Conservation (phyloP, 2,888 invertebrate genomes). For the Poecilobothrus nobilitatus region DNA sequence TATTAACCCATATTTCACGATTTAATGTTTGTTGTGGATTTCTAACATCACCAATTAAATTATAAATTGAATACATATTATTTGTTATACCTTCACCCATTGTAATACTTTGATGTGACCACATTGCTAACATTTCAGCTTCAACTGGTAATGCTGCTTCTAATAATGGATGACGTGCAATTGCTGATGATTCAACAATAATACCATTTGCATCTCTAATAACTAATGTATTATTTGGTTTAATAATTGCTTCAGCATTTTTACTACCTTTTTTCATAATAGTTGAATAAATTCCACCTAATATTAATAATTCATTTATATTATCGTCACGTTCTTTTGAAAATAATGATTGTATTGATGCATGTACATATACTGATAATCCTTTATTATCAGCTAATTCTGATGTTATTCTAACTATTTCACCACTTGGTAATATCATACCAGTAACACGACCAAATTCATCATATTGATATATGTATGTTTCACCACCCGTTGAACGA, state of each 20-base stretch:
- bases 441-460: conserved; percentile 77
- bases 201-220: conserved; percentile 68
- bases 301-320: conserved; percentile 52
- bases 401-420: conserved; percentile 71
- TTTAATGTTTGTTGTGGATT: conserved; percentile 77
- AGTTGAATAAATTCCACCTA: conserved; percentile 58
- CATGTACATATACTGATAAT: conserved; percentile 62
- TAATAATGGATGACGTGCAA: conserved; percentile 70
- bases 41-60: conserved; percentile 74
- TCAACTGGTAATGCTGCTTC: conserved; percentile 79
- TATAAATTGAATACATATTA: conserved; percentile 72
- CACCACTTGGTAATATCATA: conserved; percentile 85
- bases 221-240: conserved; percentile 70
- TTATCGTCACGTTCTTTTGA: conserved; percentile 49
- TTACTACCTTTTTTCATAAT: conserved; percentile 62
- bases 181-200: conserved; percentile 64
- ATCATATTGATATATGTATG: conserved; percentile 87
- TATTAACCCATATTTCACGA: conserved; percentile 82
- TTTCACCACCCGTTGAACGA: conserved; percentile 74
- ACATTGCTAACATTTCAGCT: conserved; percentile 83
- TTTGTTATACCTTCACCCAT: conserved; percentile 68
- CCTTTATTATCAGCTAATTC: conserved; percentile 70
- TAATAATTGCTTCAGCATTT: conserved; percentile 64
- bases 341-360: conserved; percentile 49
- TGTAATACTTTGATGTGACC: conserved; percentile 73